Conservation (phyloP, 2,113 vertebrate genomes). For the Ciconia maguari region DNA sequence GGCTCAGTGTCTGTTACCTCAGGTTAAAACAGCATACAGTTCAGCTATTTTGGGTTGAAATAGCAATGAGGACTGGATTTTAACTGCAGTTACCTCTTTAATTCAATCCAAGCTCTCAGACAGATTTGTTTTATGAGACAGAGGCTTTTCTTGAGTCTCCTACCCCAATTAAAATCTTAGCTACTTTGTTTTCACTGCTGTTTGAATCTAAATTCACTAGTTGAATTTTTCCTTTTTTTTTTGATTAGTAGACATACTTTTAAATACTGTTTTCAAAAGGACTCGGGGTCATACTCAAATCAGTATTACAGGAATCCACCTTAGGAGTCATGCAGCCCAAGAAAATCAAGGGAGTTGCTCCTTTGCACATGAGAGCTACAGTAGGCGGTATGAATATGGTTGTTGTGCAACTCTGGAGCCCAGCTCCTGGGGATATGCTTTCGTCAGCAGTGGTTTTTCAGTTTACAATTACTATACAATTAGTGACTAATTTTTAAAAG, state of each 20-base stretch:
- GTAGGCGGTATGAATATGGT: not conserved
- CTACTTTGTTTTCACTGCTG: not conserved
- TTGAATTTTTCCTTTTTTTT: not conserved
- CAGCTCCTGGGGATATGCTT: not conserved
- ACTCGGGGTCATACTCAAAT: not conserved
- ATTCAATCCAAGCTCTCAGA: not conserved
- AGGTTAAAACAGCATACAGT: not conserved
- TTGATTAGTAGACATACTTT: not conserved
- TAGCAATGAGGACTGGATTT: not conserved
- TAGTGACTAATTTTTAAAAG: not conserved
- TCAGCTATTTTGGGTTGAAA: constrained; percentile 2
- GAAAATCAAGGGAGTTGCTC: not conserved
- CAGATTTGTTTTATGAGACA: not conserved
- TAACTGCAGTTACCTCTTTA: not conserved
- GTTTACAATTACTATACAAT: not conserved
- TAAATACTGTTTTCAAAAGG: not conserved
- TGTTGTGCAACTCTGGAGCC: not conserved
- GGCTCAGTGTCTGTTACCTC: not conserved
- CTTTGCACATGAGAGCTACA: not conserved
- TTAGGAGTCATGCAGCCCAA: not conserved
- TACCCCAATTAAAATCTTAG: not conserved
- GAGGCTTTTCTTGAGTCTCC: constrained; percentile 24
- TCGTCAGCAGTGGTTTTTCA: not conserved
- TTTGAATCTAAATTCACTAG: not conserved
- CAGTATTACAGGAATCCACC: not conserved